Base-by-base conservation (phyloP, 2,888 invertebrate species). In the Hypercompe scribonia region DNA sequence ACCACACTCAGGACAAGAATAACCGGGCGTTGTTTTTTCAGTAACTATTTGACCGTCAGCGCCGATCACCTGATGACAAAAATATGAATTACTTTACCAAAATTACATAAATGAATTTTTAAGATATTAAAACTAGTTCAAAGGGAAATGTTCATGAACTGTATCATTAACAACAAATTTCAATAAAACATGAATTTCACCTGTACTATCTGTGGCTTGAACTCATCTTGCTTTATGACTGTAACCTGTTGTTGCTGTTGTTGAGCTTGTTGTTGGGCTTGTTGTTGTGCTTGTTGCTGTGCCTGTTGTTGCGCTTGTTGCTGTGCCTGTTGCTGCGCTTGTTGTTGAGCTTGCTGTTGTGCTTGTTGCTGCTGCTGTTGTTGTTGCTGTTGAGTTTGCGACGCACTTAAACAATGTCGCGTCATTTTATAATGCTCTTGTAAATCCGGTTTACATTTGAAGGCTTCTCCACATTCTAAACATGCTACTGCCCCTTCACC, bases 381-480 rank as follows among this genome's bases (percentile, higher is more conserved):
- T 74, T 94, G 89, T 82, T 95, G 93, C 82, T 95, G 90, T 82
- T 90, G 90, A 69, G 89, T 88, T 67, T 89, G 90, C 28, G 73
- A n/a, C n/a, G 79, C 3, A 36, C 24, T 81, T 64, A 90, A 77
- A 80, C 95, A 95, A 72, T 96, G 95, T 85, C 96, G 95, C 75
- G 96, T 95, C 63, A 96, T 90, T 86, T 97, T 96, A 84, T 96
- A 96, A 88, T 98, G 98, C 82, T 97, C 96, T 81, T 97, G 96
- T 79, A 98, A 91, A 79, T 97, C 97, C 31, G 96, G 93, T 89
- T 97, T 97, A 82, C 97, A 96, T 83, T 97, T 97, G 91, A 97
- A 98, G 24, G 97, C 97, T 90, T 98, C 97, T 33, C 97, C 97
- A 86, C 98, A 98, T 81, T 97, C 97, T 70, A 97, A 96, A 86